phyloP scores from a whole-genome alignment of 2,888 invertebrate species.

The Apodemia duryi region DNA sequence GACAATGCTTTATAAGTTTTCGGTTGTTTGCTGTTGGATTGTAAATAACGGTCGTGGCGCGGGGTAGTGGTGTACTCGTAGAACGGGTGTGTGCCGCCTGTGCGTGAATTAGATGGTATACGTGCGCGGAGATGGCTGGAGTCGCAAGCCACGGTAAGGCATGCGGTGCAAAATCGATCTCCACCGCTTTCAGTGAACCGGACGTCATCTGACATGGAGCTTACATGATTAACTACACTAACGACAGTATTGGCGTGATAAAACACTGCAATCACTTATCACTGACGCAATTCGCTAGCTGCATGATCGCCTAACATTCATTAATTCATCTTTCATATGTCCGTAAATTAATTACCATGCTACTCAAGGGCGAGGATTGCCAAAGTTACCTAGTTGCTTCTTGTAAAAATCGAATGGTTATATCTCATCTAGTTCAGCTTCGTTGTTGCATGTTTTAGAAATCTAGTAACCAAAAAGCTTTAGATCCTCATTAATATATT shows the following conservation, averaged over 20 bases:
- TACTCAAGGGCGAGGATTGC: not conserved
- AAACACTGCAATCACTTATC: slow-evolving; percentile 43
- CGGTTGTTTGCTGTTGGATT: slow-evolving; percentile 74
- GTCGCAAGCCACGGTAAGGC: slow-evolving; percentile 45
- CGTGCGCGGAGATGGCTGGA: slow-evolving; percentile 41
- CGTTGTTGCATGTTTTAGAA: slow-evolving; percentile 57
- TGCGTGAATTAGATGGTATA: slow-evolving; percentile 47
- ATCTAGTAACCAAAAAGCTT: slow-evolving; percentile 49
- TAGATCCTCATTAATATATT: slow-evolving; percentile 60
- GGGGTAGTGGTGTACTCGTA: slow-evolving; percentile 62
- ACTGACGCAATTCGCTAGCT: slow-evolving; percentile 39
- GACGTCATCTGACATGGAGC: slow-evolving; percentile 66
- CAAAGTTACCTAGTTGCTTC: not conserved
- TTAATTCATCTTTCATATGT: slow-evolving; percentile 29
- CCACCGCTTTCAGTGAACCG: slow-evolving; percentile 56
- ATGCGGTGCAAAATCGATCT: slow-evolving; percentile 80
- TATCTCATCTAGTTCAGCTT: slow-evolving; percentile 45
- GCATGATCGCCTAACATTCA: slow-evolving; percentile 49
- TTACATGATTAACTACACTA: slow-evolving; percentile 78
- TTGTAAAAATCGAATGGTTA: not conserved
- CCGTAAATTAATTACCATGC: slow-evolving; percentile 13
- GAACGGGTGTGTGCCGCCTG: slow-evolving; percentile 63
- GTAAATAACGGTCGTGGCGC: slow-evolving; percentile 74
- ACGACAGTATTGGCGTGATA: slow-evolving; percentile 63
- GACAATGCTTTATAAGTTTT: slow-evolving; percentile 78